Evolutionary conservation across 2,888 invertebrate genomes (phyloP).

Genomic region (Habroteleia sp.): DNA sequence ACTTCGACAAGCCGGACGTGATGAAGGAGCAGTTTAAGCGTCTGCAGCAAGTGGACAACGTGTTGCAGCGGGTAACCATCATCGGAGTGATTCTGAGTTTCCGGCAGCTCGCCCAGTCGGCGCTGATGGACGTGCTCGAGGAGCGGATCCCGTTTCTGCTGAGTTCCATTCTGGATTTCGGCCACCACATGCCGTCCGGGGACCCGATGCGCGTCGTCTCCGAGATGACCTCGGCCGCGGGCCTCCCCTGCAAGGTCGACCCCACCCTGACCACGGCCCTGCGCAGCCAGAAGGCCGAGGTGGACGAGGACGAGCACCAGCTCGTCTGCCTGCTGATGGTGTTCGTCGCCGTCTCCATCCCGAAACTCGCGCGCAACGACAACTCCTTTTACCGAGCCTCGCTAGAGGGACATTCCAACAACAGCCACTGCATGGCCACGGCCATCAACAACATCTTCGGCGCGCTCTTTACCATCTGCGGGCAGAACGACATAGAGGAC

Average conservation of each 20-base stretch:
- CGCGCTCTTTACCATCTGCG: conserved; percentile 97
- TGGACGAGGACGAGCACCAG: conserved; percentile 95
- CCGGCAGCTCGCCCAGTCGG: conserved; percentile 95
- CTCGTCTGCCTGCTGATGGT: conserved; percentile 98
- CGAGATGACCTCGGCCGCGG: conserved; percentile 99
- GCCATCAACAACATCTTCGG: conserved; percentile 98
- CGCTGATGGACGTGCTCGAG: conserved; percentile 95
- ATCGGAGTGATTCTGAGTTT: conserved; percentile 99
- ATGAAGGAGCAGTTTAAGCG: conserved; percentile 97
- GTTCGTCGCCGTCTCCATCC: conserved; percentile 98
- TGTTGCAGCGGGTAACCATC: conserved; percentile 97
- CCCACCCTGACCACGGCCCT: conserved; percentile 95
- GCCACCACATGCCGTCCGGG: conserved; percentile 94
- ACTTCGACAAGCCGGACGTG: conserved; percentile 98
- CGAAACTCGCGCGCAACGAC: conserved; percentile 95
- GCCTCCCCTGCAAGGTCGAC: conserved; percentile 96
- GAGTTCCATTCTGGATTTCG: conserved; percentile 96
- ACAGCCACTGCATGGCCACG: conserved; percentile 98
- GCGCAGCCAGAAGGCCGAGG: conserved; percentile 92
- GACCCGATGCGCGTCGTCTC: conserved; percentile 95
- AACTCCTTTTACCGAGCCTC: conserved; percentile 93
- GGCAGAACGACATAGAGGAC: conserved; percentile 97
- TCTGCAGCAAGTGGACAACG: conserved; percentile 93
- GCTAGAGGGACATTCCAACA: conserved; percentile 97
- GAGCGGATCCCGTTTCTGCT: conserved; percentile 97